Evolutionary conservation across 1,140 invertebrate species (phyloP).

Genomic region (Trichogramma pretiosum): DNA sequence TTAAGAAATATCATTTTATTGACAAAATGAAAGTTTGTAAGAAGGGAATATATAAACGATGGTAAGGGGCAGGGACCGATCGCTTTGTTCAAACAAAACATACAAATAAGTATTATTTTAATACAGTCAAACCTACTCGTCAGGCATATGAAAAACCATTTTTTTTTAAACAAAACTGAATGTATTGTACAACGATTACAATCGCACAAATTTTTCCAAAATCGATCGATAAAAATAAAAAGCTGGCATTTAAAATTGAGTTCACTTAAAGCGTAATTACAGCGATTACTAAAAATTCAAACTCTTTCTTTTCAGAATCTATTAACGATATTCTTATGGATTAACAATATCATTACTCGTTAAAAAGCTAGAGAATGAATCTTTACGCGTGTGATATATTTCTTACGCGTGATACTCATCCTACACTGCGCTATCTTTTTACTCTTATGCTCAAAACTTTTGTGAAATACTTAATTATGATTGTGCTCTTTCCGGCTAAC

Average conservation of each 20-base stretch:
- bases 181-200: no score
- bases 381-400: background rate
- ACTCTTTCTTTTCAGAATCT: no score
- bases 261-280: conserved; percentile 14
- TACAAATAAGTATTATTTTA: conserved; percentile 1
- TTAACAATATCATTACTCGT: no score
- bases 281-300: no score
- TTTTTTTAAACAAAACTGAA: no score
- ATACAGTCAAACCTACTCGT: conserved; percentile 5
- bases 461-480: conserved; percentile 17
- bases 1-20: conserved; percentile 30
- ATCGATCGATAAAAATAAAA: conserved; percentile 10
- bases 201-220: no score
- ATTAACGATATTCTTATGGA: no score
- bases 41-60: conserved; percentile 35
- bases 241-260: conserved; percentile 10
- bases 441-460: conserved; percentile 15
- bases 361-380: background rate
- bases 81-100: conserved; percentile 7
- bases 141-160: conserved; percentile 8
- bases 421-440: conserved; percentile 12
- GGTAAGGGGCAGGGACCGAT: conserved; percentile 34
- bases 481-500: conserved; percentile 10
- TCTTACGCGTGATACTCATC: conserved; percentile 17
- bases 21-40: conserved; percentile 30